These are phyloP conservation scores for Pseudochirops cupreus DNA, from an alignment of 2,797 vertebrate genomes.

Conservation along the genomic window DNA sequence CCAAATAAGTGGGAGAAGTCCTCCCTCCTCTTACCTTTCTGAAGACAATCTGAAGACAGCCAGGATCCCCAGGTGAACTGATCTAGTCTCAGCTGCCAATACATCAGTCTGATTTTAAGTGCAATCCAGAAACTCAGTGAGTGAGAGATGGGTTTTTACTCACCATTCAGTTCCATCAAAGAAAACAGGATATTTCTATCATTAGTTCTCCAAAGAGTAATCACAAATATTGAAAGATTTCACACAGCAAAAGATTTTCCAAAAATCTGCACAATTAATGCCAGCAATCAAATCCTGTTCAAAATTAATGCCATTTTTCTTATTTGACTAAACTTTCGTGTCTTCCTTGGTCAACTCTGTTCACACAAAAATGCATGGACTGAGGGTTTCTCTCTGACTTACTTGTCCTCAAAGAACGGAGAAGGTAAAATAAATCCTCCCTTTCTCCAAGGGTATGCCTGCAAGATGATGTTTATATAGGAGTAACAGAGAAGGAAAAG, in stretches of 20 bases:
- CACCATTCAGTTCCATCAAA: slow-evolving; percentile 73
- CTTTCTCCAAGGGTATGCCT: background rate
- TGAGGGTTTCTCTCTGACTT: slow-evolving; percentile 36
- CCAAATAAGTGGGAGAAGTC: slow-evolving; percentile 25
- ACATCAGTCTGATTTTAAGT: slow-evolving; percentile 80
- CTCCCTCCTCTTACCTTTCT: slow-evolving; percentile 86
- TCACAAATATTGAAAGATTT: slow-evolving; percentile 13
- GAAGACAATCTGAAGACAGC: slow-evolving; percentile 85
- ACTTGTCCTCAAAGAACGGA: slow-evolving; percentile 60
- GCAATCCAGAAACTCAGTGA: slow-evolving; percentile 70
- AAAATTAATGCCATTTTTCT: slow-evolving; percentile 57
- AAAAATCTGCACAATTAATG: slow-evolving; percentile 4
- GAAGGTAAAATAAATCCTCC: slow-evolving; percentile 45
- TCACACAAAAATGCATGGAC: slow-evolving; percentile 24
- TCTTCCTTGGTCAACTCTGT: slow-evolving; percentile 56
- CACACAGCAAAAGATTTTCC: slow-evolving; percentile 20
- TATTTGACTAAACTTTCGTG: slow-evolving; percentile 53
- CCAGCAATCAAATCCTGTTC: slow-evolving; percentile 12
- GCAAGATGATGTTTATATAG: background rate
- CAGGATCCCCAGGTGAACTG: slow-evolving; percentile 86
- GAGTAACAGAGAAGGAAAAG: slow-evolving; percentile 24
- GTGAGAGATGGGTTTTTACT: slow-evolving; percentile 32
- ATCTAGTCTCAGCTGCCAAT: slow-evolving; percentile 91
- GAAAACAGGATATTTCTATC: slow-evolving; percentile 66
- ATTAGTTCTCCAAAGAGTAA: slow-evolving; percentile 66